Evolutionary conservation across 2,113 vertebrate species (phyloP).

Genomic region (Ibidorhyncha struthersii): DNA sequence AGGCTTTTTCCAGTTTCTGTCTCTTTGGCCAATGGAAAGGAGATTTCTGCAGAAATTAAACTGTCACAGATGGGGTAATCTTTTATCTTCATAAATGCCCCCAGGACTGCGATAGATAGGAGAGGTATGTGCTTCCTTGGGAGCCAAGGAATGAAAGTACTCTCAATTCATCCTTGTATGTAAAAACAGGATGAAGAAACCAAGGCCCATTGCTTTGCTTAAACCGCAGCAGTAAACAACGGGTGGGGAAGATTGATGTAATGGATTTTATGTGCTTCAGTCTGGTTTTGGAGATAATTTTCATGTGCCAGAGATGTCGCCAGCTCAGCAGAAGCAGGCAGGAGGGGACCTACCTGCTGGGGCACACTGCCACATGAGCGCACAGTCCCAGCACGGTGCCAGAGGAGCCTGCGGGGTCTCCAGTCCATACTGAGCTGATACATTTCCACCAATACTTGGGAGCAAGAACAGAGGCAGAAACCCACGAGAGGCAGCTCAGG

Average conservation of each 20-base stretch:
- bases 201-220: background rate
- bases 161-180: background rate
- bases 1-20: background rate
- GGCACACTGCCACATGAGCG: fast-evolving
- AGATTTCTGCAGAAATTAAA: background rate
- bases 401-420: background rate
- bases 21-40: background rate
- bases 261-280: background rate
- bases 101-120: background rate
- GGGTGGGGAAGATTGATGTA: background rate
- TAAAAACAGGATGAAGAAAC: background rate
- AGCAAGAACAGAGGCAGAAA: background rate
- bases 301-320: background rate
- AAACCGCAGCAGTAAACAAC: background rate
- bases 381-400: background rate
- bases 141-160: background rate
- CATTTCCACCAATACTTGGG: fast-evolving
- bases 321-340: background rate
- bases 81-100: background rate
- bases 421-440: fast-evolving
- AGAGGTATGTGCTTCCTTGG: fast-evolving
- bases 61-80: background rate
- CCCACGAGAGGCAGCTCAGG: background rate
- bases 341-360: background rate
- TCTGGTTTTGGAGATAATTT: background rate